Percentiles rank a stretch among this genome's conserved stretches.
Conservation (phyloP, 1,140 invertebrate species). For the Leptinotarsa texana region DNA sequence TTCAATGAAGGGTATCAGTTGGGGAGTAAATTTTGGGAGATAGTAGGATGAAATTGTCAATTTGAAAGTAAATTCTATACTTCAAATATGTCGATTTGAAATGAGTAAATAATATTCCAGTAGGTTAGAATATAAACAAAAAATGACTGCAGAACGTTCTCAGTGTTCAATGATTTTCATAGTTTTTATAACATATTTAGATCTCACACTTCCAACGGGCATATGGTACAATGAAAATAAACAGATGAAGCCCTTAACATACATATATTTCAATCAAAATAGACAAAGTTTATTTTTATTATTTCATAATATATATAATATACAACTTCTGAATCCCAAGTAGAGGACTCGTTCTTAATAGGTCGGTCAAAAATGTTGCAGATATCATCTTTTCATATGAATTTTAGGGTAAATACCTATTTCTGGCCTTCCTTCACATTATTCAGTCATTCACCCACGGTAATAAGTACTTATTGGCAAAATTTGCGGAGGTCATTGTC, state of each 20-base stretch:
- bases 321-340: slow-evolving; percentile 31
- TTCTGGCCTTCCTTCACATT: slow-evolving; percentile 11
- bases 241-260: slow-evolving; percentile 49
- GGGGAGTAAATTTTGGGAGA: no score
- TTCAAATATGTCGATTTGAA: no score
- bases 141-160: slow-evolving; percentile 20
- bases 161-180: slow-evolving; percentile 44
- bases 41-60: no score
- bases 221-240: slow-evolving; percentile 52
- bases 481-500: slow-evolving; percentile 40
- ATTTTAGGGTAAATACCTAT: background rate
- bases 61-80: no score
- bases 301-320: slow-evolving; percentile 33
- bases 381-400: background rate
- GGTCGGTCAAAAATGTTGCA: background rate
- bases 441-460: slow-evolving; percentile 46
- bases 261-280: slow-evolving; percentile 53
- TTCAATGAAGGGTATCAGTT: no score
- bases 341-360: background rate
- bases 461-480: slow-evolving; percentile 48
- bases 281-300: slow-evolving; percentile 46
- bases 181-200: slow-evolving; percentile 45
- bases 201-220: slow-evolving; percentile 37
- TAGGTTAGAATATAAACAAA: background rate
- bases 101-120: no score